Percentiles rank a stretch among this genome's conserved stretches.
phyloP scores from a whole-genome alignment of 2,888 invertebrate species.

The Zygaena filipendulae region DNA sequence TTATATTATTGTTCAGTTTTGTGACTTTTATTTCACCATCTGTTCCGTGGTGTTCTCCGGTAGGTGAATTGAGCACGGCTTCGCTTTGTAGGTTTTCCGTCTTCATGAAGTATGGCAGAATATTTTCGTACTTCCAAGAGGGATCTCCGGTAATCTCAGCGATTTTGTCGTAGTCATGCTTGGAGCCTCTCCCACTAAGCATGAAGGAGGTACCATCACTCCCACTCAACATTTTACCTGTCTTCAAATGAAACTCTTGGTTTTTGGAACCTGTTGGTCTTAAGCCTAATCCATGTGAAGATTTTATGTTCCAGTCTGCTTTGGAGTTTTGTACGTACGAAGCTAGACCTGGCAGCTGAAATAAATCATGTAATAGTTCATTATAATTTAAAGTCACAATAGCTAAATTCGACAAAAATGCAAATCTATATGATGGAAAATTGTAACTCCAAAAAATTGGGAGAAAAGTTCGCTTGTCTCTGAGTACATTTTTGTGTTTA shows the following conservation, averaged over 20 bases:
- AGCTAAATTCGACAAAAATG: too few relatives aligned
- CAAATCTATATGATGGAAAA: too few relatives aligned
- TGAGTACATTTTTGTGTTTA: too few relatives aligned
- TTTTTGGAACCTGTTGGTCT: conserved; percentile 18
- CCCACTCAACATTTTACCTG: conserved; percentile 34
- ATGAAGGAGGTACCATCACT: conserved; percentile 23
- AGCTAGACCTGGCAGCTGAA: conserved; percentile 24
- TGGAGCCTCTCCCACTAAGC: conserved; percentile 22
- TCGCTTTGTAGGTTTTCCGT: conserved; percentile 22
- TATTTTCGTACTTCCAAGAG: conserved; percentile 25
- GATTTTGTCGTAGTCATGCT: conserved; percentile 25
- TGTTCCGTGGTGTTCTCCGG: conserved; percentile 20
- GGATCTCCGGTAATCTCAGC: conserved; percentile 19
- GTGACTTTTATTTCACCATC: conserved; percentile 21
- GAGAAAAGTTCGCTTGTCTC: too few relatives aligned
- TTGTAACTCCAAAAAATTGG: too few relatives aligned
- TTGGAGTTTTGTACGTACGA: conserved; percentile 16
- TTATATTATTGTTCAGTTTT: conserved; percentile 10
- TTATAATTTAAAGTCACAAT: too few relatives aligned
- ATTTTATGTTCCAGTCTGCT: conserved; percentile 23
- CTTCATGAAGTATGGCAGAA: conserved; percentile 25
- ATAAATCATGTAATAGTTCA: too few relatives aligned
- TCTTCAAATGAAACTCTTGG: conserved; percentile 15
- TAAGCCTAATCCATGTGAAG: conserved; percentile 19
- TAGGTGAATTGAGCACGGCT: conserved; percentile 15